Base-by-base conservation (phyloP, 1,140 invertebrate species). In the Ganaspis sp. region DNA sequence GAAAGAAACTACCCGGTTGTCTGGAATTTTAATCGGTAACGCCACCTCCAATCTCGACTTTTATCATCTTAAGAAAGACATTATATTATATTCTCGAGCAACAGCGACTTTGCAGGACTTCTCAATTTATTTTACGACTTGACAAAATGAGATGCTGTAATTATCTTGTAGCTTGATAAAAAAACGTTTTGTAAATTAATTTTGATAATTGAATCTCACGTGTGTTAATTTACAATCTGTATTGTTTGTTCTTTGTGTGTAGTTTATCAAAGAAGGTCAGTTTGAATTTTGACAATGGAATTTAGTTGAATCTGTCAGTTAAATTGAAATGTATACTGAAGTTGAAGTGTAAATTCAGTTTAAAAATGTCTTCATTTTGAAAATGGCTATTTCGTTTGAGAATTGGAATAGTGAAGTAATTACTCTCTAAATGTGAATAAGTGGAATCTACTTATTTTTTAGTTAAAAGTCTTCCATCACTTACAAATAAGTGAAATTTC, bases 1-100 rank as follows among this genome's bases (percentile, higher is more conserved):
- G 23, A 64, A 64, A 64, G 58, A 64, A 64, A 64, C 58, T 64
- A 64, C 58, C 58, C 58, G 58, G 26, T 64, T 64, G 58, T 64
- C 58, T 64, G 58, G 58, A 64, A 64, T 64, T 29, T 64, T 64
- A 64, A 64, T 64, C 58, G 26, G 58, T 64, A 29, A 64, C 23
- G 23, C 58, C 23, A 64, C 58, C 58, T 64, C 58, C 58, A 64
- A 64, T 64, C 58, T 34, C 58, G 23, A 15, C 58, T 64, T 64
- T 64, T 64, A 64, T 64, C 58, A 64, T 64, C 23, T 29, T 29
- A 29, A 64, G 58, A 64, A 64, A 29, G 58, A 64, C 58, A 64
- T 64, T 64, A 64, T 64, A 26, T 29, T 26, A 34, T 64, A 34
- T 64, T 64, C 26, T 1, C 58, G 15, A 64, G 26, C 12, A 64